Evolutionary conservation across 2,113 vertebrate species (phyloP), one percentile per base, ranked within the genome.

Genomic region (Heliornis fulica): DNA sequence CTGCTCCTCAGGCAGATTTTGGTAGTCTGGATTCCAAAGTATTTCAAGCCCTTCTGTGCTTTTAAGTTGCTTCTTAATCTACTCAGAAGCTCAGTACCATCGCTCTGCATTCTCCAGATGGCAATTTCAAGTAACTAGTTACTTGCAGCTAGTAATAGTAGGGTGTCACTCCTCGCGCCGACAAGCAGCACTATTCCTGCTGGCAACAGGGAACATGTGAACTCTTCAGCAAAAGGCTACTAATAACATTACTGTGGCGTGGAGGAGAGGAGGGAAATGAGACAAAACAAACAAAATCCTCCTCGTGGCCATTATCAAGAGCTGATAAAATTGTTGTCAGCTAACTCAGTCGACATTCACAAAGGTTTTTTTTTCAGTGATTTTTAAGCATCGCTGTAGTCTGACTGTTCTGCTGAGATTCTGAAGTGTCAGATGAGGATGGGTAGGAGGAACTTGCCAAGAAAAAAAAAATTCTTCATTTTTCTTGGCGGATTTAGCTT

Each of bases 401-500:
- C 91, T 93, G 91, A 88, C 70, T 89, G 18, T 71, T 87, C 87
- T 60, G 31, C 83, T 41, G 59, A 94, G 80, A 90, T 87, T 93
- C 90, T 64, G 34, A 86, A 92, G 80, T 94, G 94, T 97, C 95
- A 95, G 85, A 95, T 95, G 89, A 93, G 83, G 90, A 90, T 87
- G 94, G 79, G 70, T 94, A 87, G 72, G 64, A 92, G 70, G 66
- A 95, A 97, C 91, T 69, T 97, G 96, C 89, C 94, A 93, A 95
- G 60, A 87, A 70, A 61, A 63, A 68, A 68, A 71, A 79, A 63
- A 93, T 94, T 90, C 85, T 96, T 93, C 84, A 57, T 87, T 96
- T 96, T 96, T 96, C 89, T 94, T 97, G 87, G 50, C 56, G 87
- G 80, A 96, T 97, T 96, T 83, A 87, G 78, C 77, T 89, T 94